Conservation (phyloP, 1,140 invertebrate species). For the Cotesia vestalis region DNA sequence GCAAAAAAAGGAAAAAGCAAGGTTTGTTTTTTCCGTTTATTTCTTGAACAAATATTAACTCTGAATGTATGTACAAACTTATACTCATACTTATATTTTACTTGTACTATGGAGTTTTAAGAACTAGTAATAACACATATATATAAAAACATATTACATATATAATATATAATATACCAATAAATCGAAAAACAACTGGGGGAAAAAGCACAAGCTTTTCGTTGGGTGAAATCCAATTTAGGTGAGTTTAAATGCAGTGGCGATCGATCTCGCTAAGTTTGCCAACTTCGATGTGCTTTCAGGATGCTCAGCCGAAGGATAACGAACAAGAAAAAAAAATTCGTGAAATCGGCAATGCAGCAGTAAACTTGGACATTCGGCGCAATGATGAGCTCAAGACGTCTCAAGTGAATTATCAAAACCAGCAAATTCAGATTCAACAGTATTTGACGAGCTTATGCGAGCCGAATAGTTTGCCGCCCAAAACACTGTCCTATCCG, state of each 20-base stretch:
- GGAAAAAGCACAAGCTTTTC: slow-evolving; percentile 5
- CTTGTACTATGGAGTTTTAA: background rate
- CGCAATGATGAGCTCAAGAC: slow-evolving; percentile 3
- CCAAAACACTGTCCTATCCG: background rate
- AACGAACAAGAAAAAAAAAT: slow-evolving; percentile 24
- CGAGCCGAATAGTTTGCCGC: background rate
- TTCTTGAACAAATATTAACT: too few species aligned
- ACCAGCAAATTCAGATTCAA: background rate
- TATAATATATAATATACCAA: too few species aligned
- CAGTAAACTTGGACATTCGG: slow-evolving; percentile 30
- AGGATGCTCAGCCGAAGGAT: slow-evolving; percentile 11
- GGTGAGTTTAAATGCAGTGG: slow-evolving; percentile 29
- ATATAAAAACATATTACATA: too few species aligned
- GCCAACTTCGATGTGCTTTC: slow-evolving; percentile 34
- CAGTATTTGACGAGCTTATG: background rate
- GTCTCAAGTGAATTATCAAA: slow-evolving; percentile 6
- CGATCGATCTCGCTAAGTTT: slow-evolving; percentile 35
- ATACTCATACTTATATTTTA: too few species aligned
- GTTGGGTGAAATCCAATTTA: slow-evolving; percentile 17
- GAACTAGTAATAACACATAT: background rate
- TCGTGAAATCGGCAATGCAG: slow-evolving; percentile 14
- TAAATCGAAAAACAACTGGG: background rate
- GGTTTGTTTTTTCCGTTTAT: too few species aligned
- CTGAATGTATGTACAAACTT: too few species aligned
- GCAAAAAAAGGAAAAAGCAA: too few species aligned